Evolutionary conservation across 2,888 invertebrate genomes (phyloP), one percentile per base, ranked within the genome.

Genomic region (Platerodrilus igneus): DNA sequence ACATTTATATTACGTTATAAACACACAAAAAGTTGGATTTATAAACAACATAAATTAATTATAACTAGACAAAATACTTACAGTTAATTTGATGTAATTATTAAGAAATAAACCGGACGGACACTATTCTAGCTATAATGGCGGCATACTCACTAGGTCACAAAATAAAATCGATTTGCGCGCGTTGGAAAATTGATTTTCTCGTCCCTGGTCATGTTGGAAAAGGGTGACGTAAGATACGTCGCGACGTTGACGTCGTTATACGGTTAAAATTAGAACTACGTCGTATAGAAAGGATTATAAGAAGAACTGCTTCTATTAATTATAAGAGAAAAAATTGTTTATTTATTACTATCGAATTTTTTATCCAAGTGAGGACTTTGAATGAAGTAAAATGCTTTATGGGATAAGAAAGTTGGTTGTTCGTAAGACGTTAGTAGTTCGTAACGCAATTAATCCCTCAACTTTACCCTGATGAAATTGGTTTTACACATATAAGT

Each of bases 131-230:
- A 61, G 55, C 58, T 62, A 63, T 58, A 60, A 64, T 66, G 66
- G 64, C 64, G 63, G 62, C 63, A 61, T 58, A 52, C 38, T 60
- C 63, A 64, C 58, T 66, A 60, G 64, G 64, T 64, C 66, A 64
- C 56, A 51, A n/a, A n/a, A 46, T 53, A 54, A 55, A 62, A 61
- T 63, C 62, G 57, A 59, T 60, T 53, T 57, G 58, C 55, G 59
- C 56, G 58, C 59, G 58, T 58, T 56, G 41, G 48, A 45, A 52
- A 47, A 63, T 60, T 59, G 62, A 61, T 61, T 61, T 58, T 56
- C 53, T 52, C 56, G 50, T 43, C 50, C 46, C 43, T 22, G 28
- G 34, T 29, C 15, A 25, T 33, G 36, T 18, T 26, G 20, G 8
- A 5, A 18, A n/a, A n/a, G 13, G 15, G 33, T 43, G 43, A 43